Evolutionary conservation across 53 echinoderm and acorn worm genomes (phyloP).

Genomic region (Apostichopus leukothele): DNA sequence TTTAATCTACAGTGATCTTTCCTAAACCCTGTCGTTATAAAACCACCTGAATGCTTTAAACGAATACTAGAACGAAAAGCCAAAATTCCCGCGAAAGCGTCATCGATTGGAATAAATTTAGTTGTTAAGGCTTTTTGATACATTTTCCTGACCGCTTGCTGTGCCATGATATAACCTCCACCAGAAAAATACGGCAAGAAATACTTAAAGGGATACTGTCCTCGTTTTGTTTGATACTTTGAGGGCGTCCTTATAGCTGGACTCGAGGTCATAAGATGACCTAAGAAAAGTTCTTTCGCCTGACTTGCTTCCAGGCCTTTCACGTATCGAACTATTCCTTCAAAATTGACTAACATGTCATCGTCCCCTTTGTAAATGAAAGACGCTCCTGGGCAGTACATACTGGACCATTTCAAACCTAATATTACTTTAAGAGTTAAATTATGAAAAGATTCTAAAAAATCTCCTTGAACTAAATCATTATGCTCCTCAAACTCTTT

Average conservation of each 20-base stretch:
- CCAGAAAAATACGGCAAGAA: constrained; percentile 92
- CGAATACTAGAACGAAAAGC: constrained; percentile 61
- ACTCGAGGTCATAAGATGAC: constrained; percentile 77
- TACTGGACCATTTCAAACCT: constrained; percentile 72
- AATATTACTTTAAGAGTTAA: constrained; percentile 87
- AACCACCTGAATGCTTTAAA: constrained; percentile 57
- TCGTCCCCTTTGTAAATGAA: constrained; percentile 92
- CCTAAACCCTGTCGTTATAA: constrained; percentile 78
- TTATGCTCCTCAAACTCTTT: constrained; percentile 52
- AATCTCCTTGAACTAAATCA: constrained; percentile 79
- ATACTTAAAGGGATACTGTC: constrained; percentile 82
- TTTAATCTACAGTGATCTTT: constrained; percentile 78
- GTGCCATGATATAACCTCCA: constrained; percentile 90
- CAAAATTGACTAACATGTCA: constrained; percentile 96
- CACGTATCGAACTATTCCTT: constrained; percentile 57
- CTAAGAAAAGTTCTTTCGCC: constrained; percentile 65
- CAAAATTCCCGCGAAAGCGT: constrained; percentile 85
- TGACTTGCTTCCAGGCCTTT: constrained; percentile 47
- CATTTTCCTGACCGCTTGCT: constrained; percentile 56
- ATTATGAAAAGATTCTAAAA: constrained; percentile 90
- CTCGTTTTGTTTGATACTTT: constrained; percentile 75
- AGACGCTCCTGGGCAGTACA: constrained; percentile 56
- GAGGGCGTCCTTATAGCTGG: constrained; percentile 71
- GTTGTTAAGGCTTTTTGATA: constrained; percentile 60
- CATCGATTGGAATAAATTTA: constrained; percentile 87